Evolutionary conservation across 2,888 invertebrate species (phyloP), one percentile per base, ranked within the genome.

Genomic region (Pediacus dermestoides): DNA sequence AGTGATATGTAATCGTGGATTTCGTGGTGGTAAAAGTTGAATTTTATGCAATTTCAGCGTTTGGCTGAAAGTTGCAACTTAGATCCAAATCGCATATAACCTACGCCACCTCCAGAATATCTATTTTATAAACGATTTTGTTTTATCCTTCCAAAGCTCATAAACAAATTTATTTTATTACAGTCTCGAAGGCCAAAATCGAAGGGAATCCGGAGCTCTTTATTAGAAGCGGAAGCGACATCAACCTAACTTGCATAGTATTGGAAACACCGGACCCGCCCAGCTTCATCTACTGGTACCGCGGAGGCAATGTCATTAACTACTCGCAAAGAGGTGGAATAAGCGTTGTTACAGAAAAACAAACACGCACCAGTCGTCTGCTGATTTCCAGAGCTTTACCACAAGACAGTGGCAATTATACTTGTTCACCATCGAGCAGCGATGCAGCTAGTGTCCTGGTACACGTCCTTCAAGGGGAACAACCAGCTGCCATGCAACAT

Each of bases 131-230:
- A n/a, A n/a, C n/a, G n/a, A n/a, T n/a, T n/a, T n/a, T n/a, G n/a
- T n/a, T n/a, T n/a, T n/a, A n/a, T n/a, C n/a, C n/a, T n/a, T n/a
- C n/a, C n/a, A n/a, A n/a, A n/a, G n/a, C n/a, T n/a, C n/a, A n/a
- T n/a, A n/a, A n/a, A n/a, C n/a, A n/a, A n/a, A n/a, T n/a, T n/a
- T n/a, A n/a, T n/a, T n/a, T n/a, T n/a, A n/a, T 73, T 73, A 32
- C 78, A 91, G 91, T 90, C 66, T 89, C 90, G 58, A 86, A 86
- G 70, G 90, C 91, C 53, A 86, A 87, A 75, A 91, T 91, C 64
- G 74, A 86, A 64, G 86, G 88, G 27, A 88, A 87, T 61, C 79
- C 85, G 16, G 90, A 90, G 72, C 74, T 89, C 66, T 88, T 85
- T 74, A 87, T 91, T 68, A 84, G 88, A 67, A 88, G 87, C 62